Evolutionary conservation across 2,888 invertebrate species (phyloP), one percentile per base, ranked within the genome.

Genomic region (Tuberolachnus salignus): DNA sequence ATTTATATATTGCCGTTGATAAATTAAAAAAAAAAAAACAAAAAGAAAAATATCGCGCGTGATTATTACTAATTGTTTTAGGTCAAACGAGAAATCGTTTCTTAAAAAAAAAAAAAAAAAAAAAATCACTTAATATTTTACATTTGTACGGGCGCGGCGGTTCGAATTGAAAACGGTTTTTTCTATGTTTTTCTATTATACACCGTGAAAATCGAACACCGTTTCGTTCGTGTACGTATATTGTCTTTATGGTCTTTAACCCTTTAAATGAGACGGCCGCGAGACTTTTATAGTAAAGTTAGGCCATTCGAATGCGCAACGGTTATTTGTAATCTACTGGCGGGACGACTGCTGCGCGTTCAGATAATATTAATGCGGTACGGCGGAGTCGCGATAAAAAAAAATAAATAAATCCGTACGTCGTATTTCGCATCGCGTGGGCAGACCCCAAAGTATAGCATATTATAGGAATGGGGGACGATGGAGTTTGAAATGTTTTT

Each of bases 261-360:
- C 67, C 67, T 70, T 70, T 21, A 55, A 55, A 55, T 55, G 42
- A 70, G 53, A 70, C 55, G 10, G 16, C 21, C 42, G 42, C 16
- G 55, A 55, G 42, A 21, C 42, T 55, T 69, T 69, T 19, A 46
- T 13, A 46, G 16, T 59, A 67, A 51, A 10, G 16, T 10, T 66
- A 19, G 13, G 8, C 19, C 67, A 53, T 67, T 67, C 49, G n/a
- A 49, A 67, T 26, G 26, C 26, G 49, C 6, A 26, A 49, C 49
- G 49, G 49, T 49, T 67, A 67, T 67, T 51, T 26, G 49, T 26
- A 51, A 51, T 67, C 49, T 66, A 49, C 23, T n/a, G 6, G 10
- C 49, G n/a, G 14, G 23, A 51, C 26, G 26, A 51, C 34, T 34
- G 34, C 34, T 34, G 34, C 34, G 6, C n/a, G 26, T 49, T 67